Base-by-base conservation (phyloP, 2,113 vertebrate species). In the Albula glossodonta region DNA sequence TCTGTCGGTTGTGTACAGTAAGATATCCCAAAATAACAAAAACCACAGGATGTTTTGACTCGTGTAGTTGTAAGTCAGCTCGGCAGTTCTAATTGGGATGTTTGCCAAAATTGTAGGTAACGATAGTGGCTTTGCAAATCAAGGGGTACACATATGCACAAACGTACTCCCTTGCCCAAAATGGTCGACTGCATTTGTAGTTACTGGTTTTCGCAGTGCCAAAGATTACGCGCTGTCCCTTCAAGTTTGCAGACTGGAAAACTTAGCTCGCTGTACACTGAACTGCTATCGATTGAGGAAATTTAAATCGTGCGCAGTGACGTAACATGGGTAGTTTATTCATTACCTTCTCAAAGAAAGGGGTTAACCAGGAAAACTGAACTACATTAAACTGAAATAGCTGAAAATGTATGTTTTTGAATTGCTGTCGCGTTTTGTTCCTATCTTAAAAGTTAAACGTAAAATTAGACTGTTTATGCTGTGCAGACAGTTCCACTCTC, bases 101-200 rank as follows among this genome's bases (percentile, higher is more conserved):
- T 82, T 25, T 82, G 51, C 80, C 80, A 82, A 51, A 56, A 51
- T 12, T 82, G 80, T 51, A 82, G n/a, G 51, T 19, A 31, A 25
- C 51, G 48, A 52, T 51, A 81, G 19, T 53, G 51, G 80, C 11
- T 56, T 50, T 56, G 25, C 12, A 82, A 82, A 19, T 6, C 15
- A 22, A 53, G 50, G 19, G 50, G 63, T 2, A 10, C 5, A 31
- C 53, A 56, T 56, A 9, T 56, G 53, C 53, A 9, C 8, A n/a
- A 9, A 10, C 7, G 7, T 15, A 66, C 7, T 66, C 22, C 7
- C 60, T 66, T 66, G 6, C 11, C 60, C 17, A 66, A 66, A 66
- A 19, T 2, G 22, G 17, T 66, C 17, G 15, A 66, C 22, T 66
- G 17, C 4, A 66, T 66, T 66, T 22, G 15, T 19, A 66, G 11